These are phyloP conservation scores for Corythornis cristatus DNA, from an alignment of 2,113 vertebrate species.

Conservation along the genomic window DNA sequence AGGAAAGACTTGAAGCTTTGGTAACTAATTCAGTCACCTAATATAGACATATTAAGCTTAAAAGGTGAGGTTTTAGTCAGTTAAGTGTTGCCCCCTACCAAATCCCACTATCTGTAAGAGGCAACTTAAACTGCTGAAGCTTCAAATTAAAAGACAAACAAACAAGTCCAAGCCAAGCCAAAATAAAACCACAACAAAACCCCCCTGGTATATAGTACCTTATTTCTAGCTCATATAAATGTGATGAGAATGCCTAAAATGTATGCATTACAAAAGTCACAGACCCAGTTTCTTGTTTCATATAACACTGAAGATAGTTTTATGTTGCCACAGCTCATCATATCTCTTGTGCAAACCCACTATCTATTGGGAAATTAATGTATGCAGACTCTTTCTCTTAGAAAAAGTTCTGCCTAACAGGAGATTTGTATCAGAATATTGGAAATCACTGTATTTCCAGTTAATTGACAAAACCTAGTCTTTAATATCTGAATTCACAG, in stretches of 20 bases:
- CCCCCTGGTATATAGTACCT: background rate
- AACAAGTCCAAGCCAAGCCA: too few relatives aligned
- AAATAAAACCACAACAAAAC: too few relatives aligned
- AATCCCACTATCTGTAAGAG: background rate
- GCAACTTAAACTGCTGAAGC: background rate
- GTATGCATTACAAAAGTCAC: background rate
- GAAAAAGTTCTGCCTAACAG: background rate
- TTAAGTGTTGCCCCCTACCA: background rate
- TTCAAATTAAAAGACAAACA: background rate
- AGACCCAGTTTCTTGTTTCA: background rate
- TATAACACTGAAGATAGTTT: background rate
- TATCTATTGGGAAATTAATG: background rate
- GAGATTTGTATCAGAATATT: constrained; percentile 19
- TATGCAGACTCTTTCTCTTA: background rate
- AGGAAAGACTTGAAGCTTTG: background rate
- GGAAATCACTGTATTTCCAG: background rate
- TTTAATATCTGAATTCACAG: background rate
- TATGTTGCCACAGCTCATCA: background rate
- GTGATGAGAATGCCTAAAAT: background rate
- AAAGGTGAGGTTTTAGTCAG: background rate
- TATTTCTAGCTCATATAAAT: background rate
- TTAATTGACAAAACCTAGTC: background rate
- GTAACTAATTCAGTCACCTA: background rate
- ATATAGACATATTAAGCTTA: background rate
- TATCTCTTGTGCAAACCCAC: background rate